A percentile compares a stretch with the other conserved stretches of the same genome.
Conservation (phyloP, 2,888 invertebrate genomes). For the Drosophila falleni region DNA sequence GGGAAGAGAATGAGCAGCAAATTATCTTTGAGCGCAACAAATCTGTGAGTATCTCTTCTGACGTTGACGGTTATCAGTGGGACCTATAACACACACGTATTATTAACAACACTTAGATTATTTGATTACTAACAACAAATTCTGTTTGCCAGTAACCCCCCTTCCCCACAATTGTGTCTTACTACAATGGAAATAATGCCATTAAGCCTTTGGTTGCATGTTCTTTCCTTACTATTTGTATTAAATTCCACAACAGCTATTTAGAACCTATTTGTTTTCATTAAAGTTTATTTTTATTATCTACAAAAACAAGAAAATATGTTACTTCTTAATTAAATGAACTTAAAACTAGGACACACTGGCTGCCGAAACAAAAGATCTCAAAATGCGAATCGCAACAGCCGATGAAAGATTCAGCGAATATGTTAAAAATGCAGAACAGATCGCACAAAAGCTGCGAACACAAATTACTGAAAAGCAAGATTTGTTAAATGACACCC, state of each 20-base stretch:
- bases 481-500: constrained; percentile 74
- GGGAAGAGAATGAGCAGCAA: constrained; percentile 87
- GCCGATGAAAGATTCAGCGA: constrained; percentile 84
- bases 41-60: constrained; percentile 87
- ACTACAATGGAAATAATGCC: constrained; percentile 24
- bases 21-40: constrained; percentile 86
- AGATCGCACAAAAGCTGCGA: constrained; percentile 79
- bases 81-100: constrained; percentile 52
- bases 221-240: constrained; percentile 31
- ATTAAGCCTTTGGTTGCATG: constrained; percentile 23
- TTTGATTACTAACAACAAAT: constrained; percentile 43
- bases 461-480: constrained; percentile 79
- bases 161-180: constrained; percentile 11
- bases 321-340: constrained; percentile 33
- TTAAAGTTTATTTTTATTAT: constrained; percentile 37
- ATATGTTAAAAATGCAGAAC: constrained; percentile 83
- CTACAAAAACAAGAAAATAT: constrained; percentile 17
- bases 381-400: constrained; percentile 78
- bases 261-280: constrained; percentile 14
- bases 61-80: constrained; percentile 75
- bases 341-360: constrained; percentile 77
- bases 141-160: constrained; percentile 27
- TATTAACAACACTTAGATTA: constrained; percentile 22
- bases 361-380: constrained; percentile 80
- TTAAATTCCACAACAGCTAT: constrained; percentile 17